These are phyloP conservation scores for Pogoniulus pusillus DNA, from an alignment of 2,797 vertebrate genomes.

Conservation along the genomic window DNA sequence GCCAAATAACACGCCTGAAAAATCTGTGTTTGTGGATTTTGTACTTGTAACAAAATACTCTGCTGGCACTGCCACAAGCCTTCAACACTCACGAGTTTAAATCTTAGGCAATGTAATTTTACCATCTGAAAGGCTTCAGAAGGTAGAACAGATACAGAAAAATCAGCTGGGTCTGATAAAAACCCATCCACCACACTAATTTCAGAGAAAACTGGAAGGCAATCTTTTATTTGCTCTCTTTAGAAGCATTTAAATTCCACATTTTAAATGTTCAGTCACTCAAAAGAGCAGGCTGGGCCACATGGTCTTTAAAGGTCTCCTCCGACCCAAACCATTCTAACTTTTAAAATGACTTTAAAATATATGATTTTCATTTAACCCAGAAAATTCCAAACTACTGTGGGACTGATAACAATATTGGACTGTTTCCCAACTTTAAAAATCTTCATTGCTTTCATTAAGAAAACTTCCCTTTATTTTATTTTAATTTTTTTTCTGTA, in stretches of 20 bases:
- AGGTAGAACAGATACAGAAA: neutral
- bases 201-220: neutral
- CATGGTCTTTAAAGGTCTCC: neutral
- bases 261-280: neutral
- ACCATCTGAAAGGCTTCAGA: neutral
- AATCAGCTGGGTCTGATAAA: neutral
- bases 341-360: neutral
- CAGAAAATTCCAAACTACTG: neutral
- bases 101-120: neutral
- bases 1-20: neutral
- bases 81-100: neutral
- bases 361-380: neutral
- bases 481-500: neutral
- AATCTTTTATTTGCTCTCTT: neutral
- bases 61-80: neutral
- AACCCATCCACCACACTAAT: neutral
- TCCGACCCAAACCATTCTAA: neutral
- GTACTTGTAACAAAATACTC: neutral
- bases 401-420: neutral
- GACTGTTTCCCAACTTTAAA: neutral
- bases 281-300: neutral
- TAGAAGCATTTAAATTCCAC: neutral
- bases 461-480: neutral
- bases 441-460: neutral
- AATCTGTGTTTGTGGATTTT: neutral